These are phyloP conservation scores for Protobothrops flavoviridis DNA, from an alignment of 2,113 vertebrate genomes.

Conservation along the genomic window DNA sequence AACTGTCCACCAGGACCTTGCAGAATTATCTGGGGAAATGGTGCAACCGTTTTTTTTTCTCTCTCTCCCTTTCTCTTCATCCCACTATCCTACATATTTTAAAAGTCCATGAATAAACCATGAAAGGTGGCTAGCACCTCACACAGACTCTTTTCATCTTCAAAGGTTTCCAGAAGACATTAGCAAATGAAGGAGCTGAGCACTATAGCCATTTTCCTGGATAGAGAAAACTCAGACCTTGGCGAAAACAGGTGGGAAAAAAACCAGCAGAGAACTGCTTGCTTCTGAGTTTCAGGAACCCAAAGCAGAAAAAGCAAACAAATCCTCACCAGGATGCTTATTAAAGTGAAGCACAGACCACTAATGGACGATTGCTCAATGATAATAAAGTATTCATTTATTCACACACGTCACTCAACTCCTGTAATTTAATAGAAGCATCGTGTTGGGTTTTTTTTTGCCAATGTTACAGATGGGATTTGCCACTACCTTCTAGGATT, in stretches of 20 bases:
- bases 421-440: neutral
- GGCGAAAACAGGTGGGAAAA: neutral
- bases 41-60: accelerated
- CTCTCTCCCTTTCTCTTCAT: constrained; percentile 6
- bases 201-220: neutral
- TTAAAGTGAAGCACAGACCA: neutral
- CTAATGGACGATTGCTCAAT: neutral
- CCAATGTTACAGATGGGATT: neutral
- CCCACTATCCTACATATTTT: neutral
- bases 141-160: constrained; percentile 56
- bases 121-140: constrained; percentile 38
- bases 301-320: neutral
- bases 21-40: constrained; percentile 3
- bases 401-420: neutral
- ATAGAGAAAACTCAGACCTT: neutral
- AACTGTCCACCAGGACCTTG: accelerated
- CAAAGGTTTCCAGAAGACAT: constrained; percentile 44
- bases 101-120: constrained; percentile 63
- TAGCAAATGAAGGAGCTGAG: constrained; percentile 45
- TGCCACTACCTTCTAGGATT: neutral
- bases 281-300: neutral
- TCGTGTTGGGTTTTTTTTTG: neutral
- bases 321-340: neutral
- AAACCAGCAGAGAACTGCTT: too few relatives aligned
- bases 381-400: neutral